Base-by-base conservation (phyloP, 2,888 invertebrate species). In the Leptopilina syphax region DNA sequence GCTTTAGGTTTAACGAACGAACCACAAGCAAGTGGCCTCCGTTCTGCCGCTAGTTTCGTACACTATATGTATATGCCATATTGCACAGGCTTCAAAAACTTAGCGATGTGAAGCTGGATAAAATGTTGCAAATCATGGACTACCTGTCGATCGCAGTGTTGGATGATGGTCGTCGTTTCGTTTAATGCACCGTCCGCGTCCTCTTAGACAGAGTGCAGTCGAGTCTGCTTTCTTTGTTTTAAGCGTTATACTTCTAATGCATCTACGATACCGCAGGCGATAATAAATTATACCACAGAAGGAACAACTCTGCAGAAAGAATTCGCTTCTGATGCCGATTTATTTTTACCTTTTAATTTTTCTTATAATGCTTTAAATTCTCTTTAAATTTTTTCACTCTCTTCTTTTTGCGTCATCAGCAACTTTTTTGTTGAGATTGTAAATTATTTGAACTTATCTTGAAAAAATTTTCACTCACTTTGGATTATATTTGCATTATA, bases 111-210 rank as follows among this genome's bases (percentile, higher is more conserved):
- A 80, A 83, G 79, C 81, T 79, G 88, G 90, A 90, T 89, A 90
- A 90, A 90, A 91, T 91, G 83, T 89, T 91, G 91, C 91, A 91
- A 90, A 91, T 91, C 91, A 91, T 89, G 88, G 89, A 86, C 90
- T 91, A 91, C 91, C 91, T 91, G 91, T 89, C 86, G 83, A 77
- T 70, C 50, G 68, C 50, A 68, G 47, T 90, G 90, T 89, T 85
- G 83, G 78, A 60, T 77, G 79, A 65, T 78, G 54, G 47, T 34
- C 77, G 57, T 70, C 77, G 78, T 80, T 82, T 81, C 83, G 79
- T 84, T 85, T 83, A 83, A 83, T 84, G 83, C 81, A 80, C 78
- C 34, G 34, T 8, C 44, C 79, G 77, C 79, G 77, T 65, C 68
- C 82, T 79, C 81, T 81, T 80, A 82, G 81, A 82, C 73, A 73